phyloP scores from a whole-genome alignment of 2,888 invertebrate genomes.

The Adelphocoris suturalis region DNA sequence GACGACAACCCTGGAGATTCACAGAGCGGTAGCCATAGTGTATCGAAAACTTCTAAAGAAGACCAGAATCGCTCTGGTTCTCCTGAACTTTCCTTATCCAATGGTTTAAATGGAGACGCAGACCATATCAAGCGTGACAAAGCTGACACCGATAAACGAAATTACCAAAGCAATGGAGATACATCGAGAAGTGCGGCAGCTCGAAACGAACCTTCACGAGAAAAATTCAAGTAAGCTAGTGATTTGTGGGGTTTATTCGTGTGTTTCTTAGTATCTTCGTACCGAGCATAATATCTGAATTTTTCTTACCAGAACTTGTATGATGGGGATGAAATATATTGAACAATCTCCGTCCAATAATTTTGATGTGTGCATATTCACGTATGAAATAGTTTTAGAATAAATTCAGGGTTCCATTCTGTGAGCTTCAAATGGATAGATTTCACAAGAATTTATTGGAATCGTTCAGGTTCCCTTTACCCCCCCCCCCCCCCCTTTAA shows the following conservation, averaged over 20 bases:
- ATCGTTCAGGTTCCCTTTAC: too few relatives aligned
- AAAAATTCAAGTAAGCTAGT: conserved; percentile 6
- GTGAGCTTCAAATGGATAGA: too few relatives aligned
- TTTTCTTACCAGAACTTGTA: too few relatives aligned
- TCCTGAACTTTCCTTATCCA: conserved; percentile 55
- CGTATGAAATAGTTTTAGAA: too few relatives aligned
- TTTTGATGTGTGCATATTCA: too few relatives aligned
- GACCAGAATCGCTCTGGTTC: neutral
- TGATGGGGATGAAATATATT: too few relatives aligned
- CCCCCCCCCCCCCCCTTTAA: too few relatives aligned
- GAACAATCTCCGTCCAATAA: too few relatives aligned
- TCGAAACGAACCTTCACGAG: conserved; percentile 49
- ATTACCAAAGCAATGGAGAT: conserved; percentile 13
- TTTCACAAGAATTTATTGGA: too few relatives aligned
- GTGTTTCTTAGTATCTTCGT: neutral
- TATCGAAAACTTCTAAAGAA: conserved; percentile 17
- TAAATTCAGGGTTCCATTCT: too few relatives aligned
- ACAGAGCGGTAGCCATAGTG: conserved; percentile 34
- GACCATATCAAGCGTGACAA: neutral
- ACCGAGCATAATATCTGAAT: too few relatives aligned
- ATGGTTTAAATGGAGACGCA: conserved; percentile 67
- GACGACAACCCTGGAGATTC: neutral
- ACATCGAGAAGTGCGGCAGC: conserved; percentile 17
- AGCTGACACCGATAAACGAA: neutral
- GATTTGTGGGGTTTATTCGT: neutral